A percentile compares a stretch with the other conserved stretches of the same genome.
phyloP scores from a whole-genome alignment of 2,888 invertebrate species.

The Pollenia griseotomentosa region DNA sequence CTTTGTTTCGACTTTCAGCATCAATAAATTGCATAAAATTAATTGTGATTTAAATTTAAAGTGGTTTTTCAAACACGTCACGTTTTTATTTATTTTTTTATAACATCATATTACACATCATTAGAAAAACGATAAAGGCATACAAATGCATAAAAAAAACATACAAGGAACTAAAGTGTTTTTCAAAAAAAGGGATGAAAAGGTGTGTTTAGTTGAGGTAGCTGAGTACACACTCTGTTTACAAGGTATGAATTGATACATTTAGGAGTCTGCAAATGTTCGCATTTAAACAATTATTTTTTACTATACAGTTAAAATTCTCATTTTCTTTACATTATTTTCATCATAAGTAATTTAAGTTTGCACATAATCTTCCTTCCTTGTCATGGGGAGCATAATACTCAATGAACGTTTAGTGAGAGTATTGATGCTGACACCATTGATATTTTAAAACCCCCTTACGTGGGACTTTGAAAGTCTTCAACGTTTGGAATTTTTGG shows the following conservation, averaged over 20 bases:
- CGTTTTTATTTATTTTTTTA: slow-evolving; percentile 20
- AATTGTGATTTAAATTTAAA: slow-evolving; percentile 32
- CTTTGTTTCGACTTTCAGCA: slow-evolving; percentile 15
- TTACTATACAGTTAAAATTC: slow-evolving; percentile 75
- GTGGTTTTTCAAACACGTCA: slow-evolving; percentile 49
- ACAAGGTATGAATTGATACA: slow-evolving; percentile 37
- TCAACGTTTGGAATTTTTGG: slow-evolving; percentile 91
- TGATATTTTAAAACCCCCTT: slow-evolving; percentile 79
- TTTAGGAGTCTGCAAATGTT: slow-evolving; percentile 33
- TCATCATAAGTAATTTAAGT: slow-evolving; percentile 46
- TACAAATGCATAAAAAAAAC: neutral
- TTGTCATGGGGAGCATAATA: slow-evolving; percentile 95
- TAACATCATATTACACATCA: neutral
- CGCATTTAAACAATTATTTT: neutral
- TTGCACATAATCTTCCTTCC: slow-evolving; percentile 85
- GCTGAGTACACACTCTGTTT: neutral
- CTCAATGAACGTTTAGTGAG: slow-evolving; percentile 94
- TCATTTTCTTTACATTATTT: slow-evolving; percentile 73
- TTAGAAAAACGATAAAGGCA: neutral
- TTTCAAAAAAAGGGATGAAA: neutral
- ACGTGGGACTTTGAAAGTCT: slow-evolving; percentile 72
- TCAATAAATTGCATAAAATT: slow-evolving; percentile 35
- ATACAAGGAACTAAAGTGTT: slow-evolving; percentile 14
- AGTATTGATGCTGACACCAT: slow-evolving; percentile 92
- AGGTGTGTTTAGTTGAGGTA: neutral